phyloP scores from a whole-genome alignment of 2,113 vertebrate species.

The Theristicus caerulescens region DNA sequence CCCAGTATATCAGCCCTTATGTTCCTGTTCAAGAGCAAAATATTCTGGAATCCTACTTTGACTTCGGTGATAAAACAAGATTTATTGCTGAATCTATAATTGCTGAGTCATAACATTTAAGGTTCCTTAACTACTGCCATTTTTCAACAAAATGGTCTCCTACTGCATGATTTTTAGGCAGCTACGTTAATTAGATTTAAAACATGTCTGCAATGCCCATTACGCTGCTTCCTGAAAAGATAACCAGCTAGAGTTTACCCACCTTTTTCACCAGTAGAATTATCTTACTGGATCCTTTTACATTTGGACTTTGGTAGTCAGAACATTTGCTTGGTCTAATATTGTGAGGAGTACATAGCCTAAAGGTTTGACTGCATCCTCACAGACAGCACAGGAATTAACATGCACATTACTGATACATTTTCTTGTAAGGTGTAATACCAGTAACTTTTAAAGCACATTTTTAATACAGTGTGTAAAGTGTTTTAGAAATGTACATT shows the following conservation, averaged over 20 bases:
- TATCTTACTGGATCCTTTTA: background rate
- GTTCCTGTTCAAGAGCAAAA: background rate
- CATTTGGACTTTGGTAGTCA: background rate
- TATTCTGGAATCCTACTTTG: background rate
- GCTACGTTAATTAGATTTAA: background rate
- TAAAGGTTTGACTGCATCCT: background rate
- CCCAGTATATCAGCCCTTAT: background rate
- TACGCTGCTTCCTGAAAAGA: background rate
- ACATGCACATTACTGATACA: background rate
- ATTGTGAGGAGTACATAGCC: background rate
- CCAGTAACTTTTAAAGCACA: background rate
- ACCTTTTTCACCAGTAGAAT: background rate
- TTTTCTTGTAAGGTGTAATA: background rate
- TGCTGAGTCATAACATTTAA: background rate
- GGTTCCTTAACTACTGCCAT: background rate
- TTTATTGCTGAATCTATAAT: background rate
- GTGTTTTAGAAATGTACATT: background rate
- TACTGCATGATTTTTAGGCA: background rate
- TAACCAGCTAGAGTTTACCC: background rate
- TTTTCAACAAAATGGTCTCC: background rate
- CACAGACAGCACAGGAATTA: background rate
- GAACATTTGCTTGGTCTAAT: background rate
- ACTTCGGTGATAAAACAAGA: background rate
- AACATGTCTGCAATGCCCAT: background rate
- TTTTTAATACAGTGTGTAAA: background rate